These are phyloP conservation scores for Diabrotica undecimpunctata DNA, from an alignment of 1,140 invertebrate genomes.

Conservation along the genomic window DNA sequence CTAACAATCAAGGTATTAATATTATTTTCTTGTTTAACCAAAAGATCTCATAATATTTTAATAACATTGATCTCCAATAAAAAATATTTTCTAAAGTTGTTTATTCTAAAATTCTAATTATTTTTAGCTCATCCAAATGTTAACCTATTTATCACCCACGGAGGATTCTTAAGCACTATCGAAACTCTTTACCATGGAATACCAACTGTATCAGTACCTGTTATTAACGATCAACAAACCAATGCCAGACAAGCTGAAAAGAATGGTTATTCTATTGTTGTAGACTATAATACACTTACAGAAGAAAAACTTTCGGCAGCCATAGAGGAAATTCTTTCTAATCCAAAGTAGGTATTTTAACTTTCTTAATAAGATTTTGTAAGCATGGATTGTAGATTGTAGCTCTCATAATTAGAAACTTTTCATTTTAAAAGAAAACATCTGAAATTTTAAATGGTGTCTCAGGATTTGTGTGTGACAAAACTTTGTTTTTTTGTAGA, in stretches of 20 bases:
- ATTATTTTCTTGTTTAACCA: too few relatives aligned
- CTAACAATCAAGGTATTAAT: too few relatives aligned
- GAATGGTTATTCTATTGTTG: conserved; percentile 42
- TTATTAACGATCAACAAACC: too few relatives aligned
- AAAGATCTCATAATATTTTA: too few relatives aligned
- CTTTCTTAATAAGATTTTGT: too few relatives aligned
- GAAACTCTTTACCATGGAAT: too few relatives aligned
- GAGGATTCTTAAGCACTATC: too few relatives aligned
- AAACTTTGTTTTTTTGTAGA: too few relatives aligned
- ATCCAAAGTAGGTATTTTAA: background rate
- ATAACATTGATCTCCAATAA: conserved; percentile 36
- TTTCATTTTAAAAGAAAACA: conserved; percentile 27
- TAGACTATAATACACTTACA: conserved; percentile 37
- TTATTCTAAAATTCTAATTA: conserved; percentile 51
- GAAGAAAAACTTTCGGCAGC: conserved; percentile 25
- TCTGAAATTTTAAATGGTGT: conserved; percentile 27
- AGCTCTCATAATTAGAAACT: conserved; percentile 58
- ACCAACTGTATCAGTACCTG: too few relatives aligned
- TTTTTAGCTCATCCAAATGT: too few relatives aligned
- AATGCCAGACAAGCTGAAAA: conserved; percentile 2
- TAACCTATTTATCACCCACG: too few relatives aligned
- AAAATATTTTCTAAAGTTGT: conserved; percentile 49
- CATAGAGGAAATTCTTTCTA: background rate
- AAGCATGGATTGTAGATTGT: conserved; percentile 61
- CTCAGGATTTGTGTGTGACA: conserved; percentile 29